Base-by-base conservation (phyloP, 2,113 vertebrate genomes). In the Macaca mulatta region DNA sequence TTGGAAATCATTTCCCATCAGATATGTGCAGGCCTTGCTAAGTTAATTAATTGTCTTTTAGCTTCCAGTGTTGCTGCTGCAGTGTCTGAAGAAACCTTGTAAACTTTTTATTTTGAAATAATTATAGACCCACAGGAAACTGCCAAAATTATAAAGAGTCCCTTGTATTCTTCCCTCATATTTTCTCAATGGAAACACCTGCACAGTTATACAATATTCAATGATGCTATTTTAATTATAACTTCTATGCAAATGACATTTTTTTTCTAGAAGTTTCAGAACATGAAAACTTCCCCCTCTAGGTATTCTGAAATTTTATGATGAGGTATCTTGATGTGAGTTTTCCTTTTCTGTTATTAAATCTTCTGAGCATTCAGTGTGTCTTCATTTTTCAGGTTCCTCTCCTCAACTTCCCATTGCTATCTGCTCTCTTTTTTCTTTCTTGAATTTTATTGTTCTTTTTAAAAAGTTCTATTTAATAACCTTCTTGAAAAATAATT, bases 31-130 rank as follows among this genome's bases (percentile, higher is more conserved):
- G 35, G 17, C 12, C n/a, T 92, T 75, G 14, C 40, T 89, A 57
- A 74, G 7, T 89, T 70, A 78, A 5, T 83, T 72, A 43, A 79
- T 69, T 81, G 30, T 72, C 12, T 38, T 89, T 10, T 32, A 83
- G 52, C 8, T n/a, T 72, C 35, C 23, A 32, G 23, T 45, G 7
- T 90, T 89, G 25, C 20, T 83, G 38, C 79, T 20, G 0, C 9
- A 8, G 8, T 27, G 45, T 67, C 22, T 27, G 43, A 67, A 3
- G 2, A 1, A 52, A 74, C 59, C 83, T 55, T 94, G 18, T 38
- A 50, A 81, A 69, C 12, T n/a, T 84, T 90, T 78, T 74, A 40
- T 61, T 91, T 93, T 78, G 74, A 67, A 93, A 79, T 75, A 95
- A 80, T 82, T 92, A 70, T 52, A 52, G 35, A 78, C 20, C 55